A percentile compares a stretch with the other conserved stretches of the same genome.
Evolutionary conservation across 2,797 vertebrate genomes (phyloP).

Genomic region (Typhlichthys eigenmanni): DNA sequence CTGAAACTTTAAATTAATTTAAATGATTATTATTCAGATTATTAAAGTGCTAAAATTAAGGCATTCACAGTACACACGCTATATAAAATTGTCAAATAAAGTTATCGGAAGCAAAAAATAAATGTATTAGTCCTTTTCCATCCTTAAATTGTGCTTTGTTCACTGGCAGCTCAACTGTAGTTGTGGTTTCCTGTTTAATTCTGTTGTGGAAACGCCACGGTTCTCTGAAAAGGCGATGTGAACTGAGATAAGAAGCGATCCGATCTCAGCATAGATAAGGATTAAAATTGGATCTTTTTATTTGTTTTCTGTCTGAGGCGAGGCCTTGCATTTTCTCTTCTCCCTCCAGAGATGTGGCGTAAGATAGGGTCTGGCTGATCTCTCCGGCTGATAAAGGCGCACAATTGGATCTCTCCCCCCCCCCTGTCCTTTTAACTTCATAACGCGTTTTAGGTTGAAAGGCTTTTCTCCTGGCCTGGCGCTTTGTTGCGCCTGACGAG

Average conservation of each 20-base stretch:
- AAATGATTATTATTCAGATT: no score
- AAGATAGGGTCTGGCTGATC: constrained; percentile 78
- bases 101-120: constrained; percentile 22
- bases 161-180: constrained; percentile 54
- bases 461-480: constrained; percentile 48
- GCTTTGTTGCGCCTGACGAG: constrained; percentile 57
- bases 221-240: constrained; percentile 78
- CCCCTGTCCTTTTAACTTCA: constrained; percentile 74
- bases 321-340: constrained; percentile 75
- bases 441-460: constrained; percentile 62
- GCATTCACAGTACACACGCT: no score
- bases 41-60: no score
- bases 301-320: constrained; percentile 81
- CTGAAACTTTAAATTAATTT: no score
- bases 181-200: constrained; percentile 80
- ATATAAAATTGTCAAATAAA: neutral
- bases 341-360: constrained; percentile 77
- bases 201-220: constrained; percentile 80
- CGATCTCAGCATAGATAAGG: constrained; percentile 79
- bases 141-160: constrained; percentile 41
- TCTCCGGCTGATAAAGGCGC: constrained; percentile 70
- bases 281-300: constrained; percentile 83
- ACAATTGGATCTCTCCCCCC: constrained; percentile 78
- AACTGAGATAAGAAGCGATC: constrained; percentile 77
- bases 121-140: constrained; percentile 26